phyloP scores from a whole-genome alignment of 2,888 invertebrate genomes.

The Tachina grossa region DNA sequence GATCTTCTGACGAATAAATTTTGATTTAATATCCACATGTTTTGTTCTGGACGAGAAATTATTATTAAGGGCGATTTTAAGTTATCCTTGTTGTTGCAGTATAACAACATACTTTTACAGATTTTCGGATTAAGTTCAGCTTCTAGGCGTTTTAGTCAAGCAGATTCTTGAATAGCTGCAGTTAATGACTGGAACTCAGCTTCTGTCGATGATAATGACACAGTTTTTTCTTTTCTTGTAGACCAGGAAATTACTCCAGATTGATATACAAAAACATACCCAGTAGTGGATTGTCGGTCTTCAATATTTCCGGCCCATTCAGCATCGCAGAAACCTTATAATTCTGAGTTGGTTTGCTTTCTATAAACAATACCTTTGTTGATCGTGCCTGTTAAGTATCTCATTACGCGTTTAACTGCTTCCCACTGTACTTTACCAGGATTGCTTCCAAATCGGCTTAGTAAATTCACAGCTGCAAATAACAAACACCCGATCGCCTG shows the following conservation, averaged over 20 bases:
- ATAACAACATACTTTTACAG: neutral
- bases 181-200: conserved; percentile 6
- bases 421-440: neutral
- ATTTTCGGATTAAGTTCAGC: neutral
- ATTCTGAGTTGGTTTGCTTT: conserved; percentile 8
- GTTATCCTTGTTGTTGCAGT: neutral
- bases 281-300: too few species aligned
- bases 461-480: conserved; percentile 54
- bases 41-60: neutral
- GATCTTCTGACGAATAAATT: conserved; percentile 1
- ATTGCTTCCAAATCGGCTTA: conserved; percentile 62
- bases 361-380: conserved; percentile 41
- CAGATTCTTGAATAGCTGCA: conserved; percentile 58
- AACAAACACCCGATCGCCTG: conserved; percentile 6
- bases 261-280: conserved; percentile 21
- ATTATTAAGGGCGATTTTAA: too few species aligned
- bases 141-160: neutral
- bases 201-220: neutral
- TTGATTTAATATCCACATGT: neutral
- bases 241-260: conserved; percentile 6
- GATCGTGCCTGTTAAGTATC: conserved; percentile 45
- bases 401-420: too few species aligned
- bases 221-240: conserved; percentile 3
- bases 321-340: conserved; percentile 59
- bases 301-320: conserved; percentile 40